Conservation (phyloP, 2,113 vertebrate species). For the Callipepla californica region DNA sequence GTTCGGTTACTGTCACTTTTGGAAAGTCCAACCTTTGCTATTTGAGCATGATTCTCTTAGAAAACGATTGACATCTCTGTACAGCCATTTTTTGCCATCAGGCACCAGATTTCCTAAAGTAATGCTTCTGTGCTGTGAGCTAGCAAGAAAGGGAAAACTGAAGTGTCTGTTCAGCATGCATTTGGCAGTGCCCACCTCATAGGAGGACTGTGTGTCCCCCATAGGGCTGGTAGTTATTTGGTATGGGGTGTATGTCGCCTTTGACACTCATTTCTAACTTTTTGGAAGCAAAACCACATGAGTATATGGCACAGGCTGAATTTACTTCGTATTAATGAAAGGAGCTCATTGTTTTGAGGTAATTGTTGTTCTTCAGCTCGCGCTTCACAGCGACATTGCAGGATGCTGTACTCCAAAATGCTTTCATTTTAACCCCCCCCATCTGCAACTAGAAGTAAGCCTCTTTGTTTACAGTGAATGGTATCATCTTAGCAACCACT, state of each 20-base stretch:
- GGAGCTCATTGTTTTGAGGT: conserved; percentile 9
- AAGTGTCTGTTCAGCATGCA: neutral
- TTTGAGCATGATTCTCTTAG: neutral
- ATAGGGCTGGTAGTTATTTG: conserved; percentile 29
- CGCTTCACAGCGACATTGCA: neutral
- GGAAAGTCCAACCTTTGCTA: neutral
- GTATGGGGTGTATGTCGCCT: neutral
- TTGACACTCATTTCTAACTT: neutral
- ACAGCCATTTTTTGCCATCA: neutral
- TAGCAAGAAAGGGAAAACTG: neutral
- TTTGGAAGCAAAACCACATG: conserved; percentile 39
- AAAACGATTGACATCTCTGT: neutral
- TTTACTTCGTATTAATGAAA: conserved; percentile 15
- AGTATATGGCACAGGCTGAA: neutral
- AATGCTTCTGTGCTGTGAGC: neutral
- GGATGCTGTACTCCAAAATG: neutral
- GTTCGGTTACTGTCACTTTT: neutral
- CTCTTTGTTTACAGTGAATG: neutral
- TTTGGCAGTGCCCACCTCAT: neutral
- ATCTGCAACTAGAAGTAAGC: neutral
- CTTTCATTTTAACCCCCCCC: conserved; percentile 44
- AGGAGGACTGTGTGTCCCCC: conserved; percentile 16
- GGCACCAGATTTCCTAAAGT: neutral
- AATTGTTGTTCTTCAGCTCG: conserved; percentile 2
- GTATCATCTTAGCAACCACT: neutral